These are phyloP conservation scores for Drosophila miranda DNA, from an alignment of 1,140 invertebrate genomes.

Conservation along the genomic window DNA sequence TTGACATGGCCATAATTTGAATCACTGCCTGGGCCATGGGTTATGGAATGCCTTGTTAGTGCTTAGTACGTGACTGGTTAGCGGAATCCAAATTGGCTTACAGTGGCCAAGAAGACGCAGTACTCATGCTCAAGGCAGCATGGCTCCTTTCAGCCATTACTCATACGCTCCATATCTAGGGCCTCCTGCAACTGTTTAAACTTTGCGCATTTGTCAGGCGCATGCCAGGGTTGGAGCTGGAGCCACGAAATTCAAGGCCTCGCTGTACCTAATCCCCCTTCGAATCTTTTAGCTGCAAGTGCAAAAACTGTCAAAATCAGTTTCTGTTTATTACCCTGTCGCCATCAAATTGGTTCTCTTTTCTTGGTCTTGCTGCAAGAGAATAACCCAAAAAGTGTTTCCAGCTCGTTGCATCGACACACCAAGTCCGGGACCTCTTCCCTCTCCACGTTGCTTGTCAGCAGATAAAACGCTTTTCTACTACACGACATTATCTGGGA, in stretches of 20 bases:
- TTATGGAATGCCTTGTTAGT: slow-evolving; percentile 21
- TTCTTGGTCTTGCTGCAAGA: slow-evolving; percentile 42
- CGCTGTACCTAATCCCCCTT: slow-evolving; percentile 4
- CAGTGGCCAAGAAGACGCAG: slow-evolving; percentile 6
- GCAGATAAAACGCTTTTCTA: slow-evolving; percentile 49
- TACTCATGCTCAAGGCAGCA: slow-evolving; percentile 29
- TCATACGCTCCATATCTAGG: slow-evolving; percentile 23
- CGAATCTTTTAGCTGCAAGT: slow-evolving; percentile 11
- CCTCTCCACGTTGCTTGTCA: slow-evolving; percentile 21
- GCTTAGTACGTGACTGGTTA: slow-evolving; percentile 36
- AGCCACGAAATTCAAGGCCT: slow-evolving; percentile 4
- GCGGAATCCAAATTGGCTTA: slow-evolving; percentile 19
- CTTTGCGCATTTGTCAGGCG: slow-evolving; percentile 38
- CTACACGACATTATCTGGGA: slow-evolving; percentile 39
- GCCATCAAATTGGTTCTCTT: slow-evolving; percentile 26
- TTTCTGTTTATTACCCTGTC: slow-evolving; percentile 47
- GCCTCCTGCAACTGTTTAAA: slow-evolving; percentile 18
- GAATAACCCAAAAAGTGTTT: slow-evolving; percentile 40
- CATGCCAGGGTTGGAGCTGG: background rate
- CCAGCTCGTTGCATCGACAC: slow-evolving; percentile 46
- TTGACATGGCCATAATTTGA: slow-evolving; percentile 41
- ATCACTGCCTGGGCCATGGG: slow-evolving; percentile 27
- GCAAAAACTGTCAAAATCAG: slow-evolving; percentile 57
- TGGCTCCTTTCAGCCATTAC: slow-evolving; percentile 24
- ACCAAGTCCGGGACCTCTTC: background rate